Base-by-base conservation (phyloP, 1,140 invertebrate genomes). In the Bursaphelenchus mucronatus region DNA sequence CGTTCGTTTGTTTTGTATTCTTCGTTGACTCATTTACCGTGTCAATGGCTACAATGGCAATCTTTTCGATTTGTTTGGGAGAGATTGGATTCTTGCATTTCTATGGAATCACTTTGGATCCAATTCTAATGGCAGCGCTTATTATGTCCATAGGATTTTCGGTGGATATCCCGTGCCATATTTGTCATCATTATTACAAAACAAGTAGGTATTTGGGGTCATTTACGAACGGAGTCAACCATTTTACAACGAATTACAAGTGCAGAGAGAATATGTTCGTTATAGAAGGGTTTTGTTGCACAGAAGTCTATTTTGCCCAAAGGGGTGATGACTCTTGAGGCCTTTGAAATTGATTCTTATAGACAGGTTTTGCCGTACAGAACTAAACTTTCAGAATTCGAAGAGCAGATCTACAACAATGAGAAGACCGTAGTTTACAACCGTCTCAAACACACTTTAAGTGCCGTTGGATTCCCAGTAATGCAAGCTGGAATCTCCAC, bases 101-200 rank as follows among this genome's bases (percentile, higher is more conserved):
- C 45, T 81, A 80, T 70, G 73, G 67, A 8, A 56, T 82, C 9
- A 74, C 70, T 8, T 67, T 82, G 5, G 81, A 77, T 62, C 74
- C 81, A 15, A 69, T 83, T 21, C 81, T 79, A 46, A 82, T 81
- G 76, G 78, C 81, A 15, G 76, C 81, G 49, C 58, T 82, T 8
- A 75, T 82, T 11, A 80, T 83, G 76, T 74, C 78, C 43, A 76
- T 82, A 8, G 82, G 82, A 11, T 79, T 82, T 66, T 81, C 76
- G 11, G 75, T 82, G 3, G 81, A 82, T 63, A 82, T 77, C 63
- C 74, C 79, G 45, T 76, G 76, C 8, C 82, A 82, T 61, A 75
- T 82, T 13, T 76, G 74, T 47, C 78, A 81, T 53, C 66, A 68
- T 43, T 68, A 61, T 68, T 17, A 91, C 41, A 19, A 43, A 30